These are phyloP conservation scores for Hemicordylus capensis DNA, from an alignment of 2,113 vertebrate genomes.

Conservation along the genomic window DNA sequence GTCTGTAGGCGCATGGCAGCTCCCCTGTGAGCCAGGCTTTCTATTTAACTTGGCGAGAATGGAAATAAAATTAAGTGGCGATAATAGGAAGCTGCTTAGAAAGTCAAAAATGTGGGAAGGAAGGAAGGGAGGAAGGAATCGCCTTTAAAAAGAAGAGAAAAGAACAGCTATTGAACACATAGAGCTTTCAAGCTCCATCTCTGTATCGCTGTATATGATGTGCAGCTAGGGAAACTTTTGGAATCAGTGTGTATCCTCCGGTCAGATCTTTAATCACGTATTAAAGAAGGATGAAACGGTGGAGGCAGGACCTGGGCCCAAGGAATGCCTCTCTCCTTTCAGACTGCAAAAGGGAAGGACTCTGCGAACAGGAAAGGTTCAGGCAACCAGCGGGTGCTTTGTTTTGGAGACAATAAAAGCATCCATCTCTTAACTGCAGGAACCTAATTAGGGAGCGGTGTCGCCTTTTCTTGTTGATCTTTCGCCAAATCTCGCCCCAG, in stretches of 20 bases:
- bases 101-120: slow-evolving; percentile 45
- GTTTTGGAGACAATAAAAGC: slow-evolving; percentile 74
- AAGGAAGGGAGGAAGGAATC: neutral
- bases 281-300: slow-evolving; percentile 21
- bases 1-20: slow-evolving; percentile 79
- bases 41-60: slow-evolving; percentile 85
- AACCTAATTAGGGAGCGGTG: slow-evolving; percentile 57
- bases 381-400: slow-evolving; percentile 64
- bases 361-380: slow-evolving; percentile 30
- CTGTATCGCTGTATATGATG: neutral
- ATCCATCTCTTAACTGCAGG: slow-evolving; percentile 62
- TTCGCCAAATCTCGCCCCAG: slow-evolving; percentile 59
- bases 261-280: slow-evolving; percentile 25
- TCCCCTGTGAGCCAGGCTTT: slow-evolving; percentile 80
- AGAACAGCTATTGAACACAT: neutral
- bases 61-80: slow-evolving; percentile 83
- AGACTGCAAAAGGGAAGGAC: slow-evolving; percentile 1
- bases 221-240: slow-evolving; percentile 3
- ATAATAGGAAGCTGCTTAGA: slow-evolving; percentile 76
- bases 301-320: slow-evolving; percentile 29
- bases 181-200: slow-evolving; percentile 13
- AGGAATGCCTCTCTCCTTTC: slow-evolving; percentile 46
- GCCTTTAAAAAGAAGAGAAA: neutral
- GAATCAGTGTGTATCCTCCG: neutral
- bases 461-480: slow-evolving; percentile 59